Base-by-base conservation (phyloP, 2,888 invertebrate species). In the Apodemia hepburni region DNA sequence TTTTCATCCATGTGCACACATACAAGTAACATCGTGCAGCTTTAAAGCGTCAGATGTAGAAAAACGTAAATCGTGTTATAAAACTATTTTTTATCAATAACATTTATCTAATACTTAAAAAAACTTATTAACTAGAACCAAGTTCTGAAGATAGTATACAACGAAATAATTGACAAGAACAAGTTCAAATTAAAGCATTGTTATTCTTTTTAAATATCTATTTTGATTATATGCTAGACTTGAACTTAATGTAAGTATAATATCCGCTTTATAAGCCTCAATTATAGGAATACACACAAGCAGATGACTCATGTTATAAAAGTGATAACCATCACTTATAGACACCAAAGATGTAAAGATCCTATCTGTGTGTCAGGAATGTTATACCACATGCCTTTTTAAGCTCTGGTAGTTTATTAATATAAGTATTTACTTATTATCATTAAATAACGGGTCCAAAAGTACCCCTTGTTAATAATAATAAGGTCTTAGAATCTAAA, bases 81-180 rank as follows among this genome's bases (percentile, higher is more conserved):
- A 38, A 38, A 38, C 12, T 12, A 35, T 11, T 38, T 38, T 38
- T 38, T 38, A 38, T 11, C 3, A 38, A 12, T 38, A 38, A 38
- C 3, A 12, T 38, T 2, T 38, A 38, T 11, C 33, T 38, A 38
- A 11, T 38, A 2, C 38, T 38, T 3, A 18, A 11, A 51, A 22
- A 51, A 22, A 11, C 22, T 12, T 51, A 51, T 6, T 6, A 12
- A 51, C 22, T 51, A 51, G 51, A 18, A 18, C n/a, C 51, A 22
- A 51, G 12, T 51, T 51, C 11, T 18, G 15, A 42, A 51, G 12
- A 18, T 22, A 51, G 22, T 51, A 51, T 22, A 22, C 18, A 51
- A 51, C 12, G 11, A 27, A 51, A 51, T 51, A 51, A 51, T 51
- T 51, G 51, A 51, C 51, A 51, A 22, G 22, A 51, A 49, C 11